phyloP scores from a whole-genome alignment of 2,888 invertebrate genomes.

The Gari tellinella region DNA sequence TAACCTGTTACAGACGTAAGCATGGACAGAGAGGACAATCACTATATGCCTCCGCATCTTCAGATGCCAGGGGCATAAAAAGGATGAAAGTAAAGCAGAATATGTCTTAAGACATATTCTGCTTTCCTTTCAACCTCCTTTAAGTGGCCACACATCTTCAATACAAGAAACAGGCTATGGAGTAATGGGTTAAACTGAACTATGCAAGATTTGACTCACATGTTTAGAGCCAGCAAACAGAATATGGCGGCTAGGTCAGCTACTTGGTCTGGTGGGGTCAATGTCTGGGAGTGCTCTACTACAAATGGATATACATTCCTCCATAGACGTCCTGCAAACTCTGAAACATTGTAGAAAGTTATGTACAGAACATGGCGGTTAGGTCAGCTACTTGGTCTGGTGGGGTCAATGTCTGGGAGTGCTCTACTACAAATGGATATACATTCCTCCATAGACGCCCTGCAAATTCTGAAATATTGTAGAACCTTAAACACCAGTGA shows the following conservation, averaged over 20 bases:
- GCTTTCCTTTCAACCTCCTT: too few species aligned
- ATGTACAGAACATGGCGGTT: constrained; percentile 73
- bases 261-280: constrained; percentile 70
- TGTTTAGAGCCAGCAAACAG: constrained; percentile 65
- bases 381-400: constrained; percentile 75
- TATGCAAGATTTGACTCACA: constrained; percentile 58
- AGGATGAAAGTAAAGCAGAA: too few species aligned
- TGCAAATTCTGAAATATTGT: constrained; percentile 43
- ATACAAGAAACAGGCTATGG: too few species aligned
- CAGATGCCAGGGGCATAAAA: too few species aligned
- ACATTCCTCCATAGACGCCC: constrained; percentile 69
- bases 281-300: constrained; percentile 68
- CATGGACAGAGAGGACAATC: neutral
- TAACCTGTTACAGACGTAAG: neutral
- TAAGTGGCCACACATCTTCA: too few species aligned
- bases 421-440: constrained; percentile 70
- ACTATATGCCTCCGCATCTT: too few species aligned
- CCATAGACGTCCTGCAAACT: constrained; percentile 67
- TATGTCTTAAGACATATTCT: too few species aligned
- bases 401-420: constrained; percentile 72
- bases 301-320: constrained; percentile 69
- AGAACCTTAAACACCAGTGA: too few species aligned
- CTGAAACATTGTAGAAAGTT: constrained; percentile 23
- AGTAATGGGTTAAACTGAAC: too few species aligned
- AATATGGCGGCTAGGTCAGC: constrained; percentile 78